Evolutionary conservation across 1,140 invertebrate species (phyloP).

Genomic region (Popillia japonica): DNA sequence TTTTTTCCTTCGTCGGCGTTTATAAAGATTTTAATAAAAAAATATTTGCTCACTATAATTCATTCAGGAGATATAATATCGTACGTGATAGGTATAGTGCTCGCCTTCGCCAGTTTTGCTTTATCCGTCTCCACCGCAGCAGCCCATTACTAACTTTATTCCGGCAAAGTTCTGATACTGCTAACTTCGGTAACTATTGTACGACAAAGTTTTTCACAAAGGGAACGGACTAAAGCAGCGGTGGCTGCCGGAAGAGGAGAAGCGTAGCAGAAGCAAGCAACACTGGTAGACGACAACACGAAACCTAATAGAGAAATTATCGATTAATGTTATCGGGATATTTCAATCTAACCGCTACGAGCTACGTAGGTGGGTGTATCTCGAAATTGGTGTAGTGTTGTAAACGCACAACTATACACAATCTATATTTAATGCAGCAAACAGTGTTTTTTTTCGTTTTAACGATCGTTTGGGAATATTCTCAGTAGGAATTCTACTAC

Average conservation of each 20-base stretch:
- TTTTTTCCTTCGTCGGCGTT: not conserved
- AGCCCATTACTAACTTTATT: constrained; percentile 15
- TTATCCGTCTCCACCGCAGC: not conserved
- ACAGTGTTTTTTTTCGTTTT: too few species aligned
- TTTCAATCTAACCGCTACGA: not conserved
- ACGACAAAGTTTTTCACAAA: constrained; percentile 30
- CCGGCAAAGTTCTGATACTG: constrained; percentile 28
- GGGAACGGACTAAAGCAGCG: not conserved
- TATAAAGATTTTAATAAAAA: constrained; percentile 34
- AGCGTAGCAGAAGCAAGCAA: not conserved
- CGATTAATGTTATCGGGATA: constrained; percentile 22
- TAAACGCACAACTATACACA: too few species aligned
- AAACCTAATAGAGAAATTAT: constrained; percentile 33
- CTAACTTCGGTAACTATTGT: constrained; percentile 23
- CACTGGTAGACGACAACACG: constrained; percentile 23
- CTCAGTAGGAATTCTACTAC: too few species aligned
- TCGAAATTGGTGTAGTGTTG: too few species aligned
- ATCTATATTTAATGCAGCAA: too few species aligned
- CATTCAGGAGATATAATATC: constrained; percentile 32
- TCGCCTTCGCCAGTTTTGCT: not conserved
- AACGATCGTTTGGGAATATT: too few species aligned
- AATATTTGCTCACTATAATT: constrained; percentile 30
- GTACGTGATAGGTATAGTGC: constrained; percentile 20
- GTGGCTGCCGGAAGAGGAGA: not conserved
- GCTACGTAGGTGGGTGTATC: too few species aligned